These are phyloP conservation scores for Catharus minimus DNA, from an alignment of 2,113 vertebrate species.

Conservation along the genomic window DNA sequence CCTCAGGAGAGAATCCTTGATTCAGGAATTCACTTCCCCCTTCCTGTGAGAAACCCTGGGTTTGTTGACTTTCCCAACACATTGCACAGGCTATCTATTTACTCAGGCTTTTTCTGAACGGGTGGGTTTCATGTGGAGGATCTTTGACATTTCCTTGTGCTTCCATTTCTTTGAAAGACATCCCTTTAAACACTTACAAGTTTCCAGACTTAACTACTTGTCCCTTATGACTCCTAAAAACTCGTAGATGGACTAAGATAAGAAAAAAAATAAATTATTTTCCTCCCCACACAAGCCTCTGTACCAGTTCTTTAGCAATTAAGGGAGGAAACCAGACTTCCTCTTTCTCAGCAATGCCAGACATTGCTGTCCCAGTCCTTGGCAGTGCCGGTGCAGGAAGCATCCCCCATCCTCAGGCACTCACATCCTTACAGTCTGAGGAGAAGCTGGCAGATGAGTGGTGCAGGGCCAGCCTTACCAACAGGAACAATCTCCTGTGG, in stretches of 20 bases:
- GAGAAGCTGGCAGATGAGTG: slow-evolving; percentile 63
- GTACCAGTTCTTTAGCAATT: slow-evolving; percentile 51
- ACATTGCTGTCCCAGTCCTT: background rate
- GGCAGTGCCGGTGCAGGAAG: slow-evolving; percentile 50
- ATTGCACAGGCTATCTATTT: slow-evolving; percentile 31
- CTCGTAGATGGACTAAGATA: background rate
- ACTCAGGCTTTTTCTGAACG: slow-evolving; percentile 17
- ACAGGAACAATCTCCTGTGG: slow-evolving; percentile 4
- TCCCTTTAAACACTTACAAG: background rate
- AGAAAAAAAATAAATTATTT: background rate
- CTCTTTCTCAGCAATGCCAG: slow-evolving; percentile 53
- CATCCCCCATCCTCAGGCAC: background rate
- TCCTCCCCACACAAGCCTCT: background rate
- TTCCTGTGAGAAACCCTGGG: background rate
- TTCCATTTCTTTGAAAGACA: background rate
- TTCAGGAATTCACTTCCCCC: slow-evolving; percentile 32
- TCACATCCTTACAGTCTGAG: slow-evolving; percentile 54
- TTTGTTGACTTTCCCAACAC: slow-evolving; percentile 51
- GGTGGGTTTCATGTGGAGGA: background rate
- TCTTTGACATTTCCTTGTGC: background rate
- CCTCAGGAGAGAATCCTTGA: slow-evolving; percentile 18
- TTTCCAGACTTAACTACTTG: slow-evolving; percentile 1
- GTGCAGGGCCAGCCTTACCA: slow-evolving; percentile 26
- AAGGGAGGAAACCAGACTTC: slow-evolving; percentile 75
- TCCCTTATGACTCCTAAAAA: background rate